A percentile compares a stretch with the other conserved stretches of the same genome.
These are phyloP conservation scores for Dromas ardeola DNA, from an alignment of 2,113 vertebrate genomes.

Conservation along the genomic window DNA sequence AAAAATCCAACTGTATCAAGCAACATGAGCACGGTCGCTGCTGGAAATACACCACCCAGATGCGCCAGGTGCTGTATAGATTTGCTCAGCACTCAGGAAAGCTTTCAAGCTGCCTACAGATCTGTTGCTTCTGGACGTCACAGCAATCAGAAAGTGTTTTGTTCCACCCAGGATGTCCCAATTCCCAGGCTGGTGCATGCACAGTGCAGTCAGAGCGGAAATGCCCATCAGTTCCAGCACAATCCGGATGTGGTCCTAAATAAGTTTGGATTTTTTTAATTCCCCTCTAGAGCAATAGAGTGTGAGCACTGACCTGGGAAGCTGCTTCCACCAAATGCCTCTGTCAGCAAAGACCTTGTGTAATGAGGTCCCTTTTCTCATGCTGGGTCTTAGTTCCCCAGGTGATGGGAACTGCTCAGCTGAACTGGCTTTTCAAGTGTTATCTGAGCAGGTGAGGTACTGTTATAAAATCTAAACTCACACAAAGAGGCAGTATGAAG, in stretches of 20 bases:
- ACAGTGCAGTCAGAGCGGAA: neutral
- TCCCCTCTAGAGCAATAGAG: neutral
- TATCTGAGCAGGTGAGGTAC: neutral
- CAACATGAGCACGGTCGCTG: fast-evolving
- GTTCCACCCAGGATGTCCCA: neutral
- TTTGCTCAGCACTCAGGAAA: neutral
- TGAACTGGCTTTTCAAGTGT: neutral
- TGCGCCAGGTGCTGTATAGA: neutral
- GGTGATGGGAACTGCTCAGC: neutral
- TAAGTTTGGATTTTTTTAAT: neutral
- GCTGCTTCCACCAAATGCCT: neutral
- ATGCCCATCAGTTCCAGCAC: neutral
- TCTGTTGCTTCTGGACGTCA: neutral
- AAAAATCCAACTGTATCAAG: neutral
- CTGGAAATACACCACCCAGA: neutral
- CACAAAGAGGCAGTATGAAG: neutral
- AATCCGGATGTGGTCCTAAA: neutral
- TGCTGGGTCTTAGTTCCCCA: neutral
- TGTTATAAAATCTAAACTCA: neutral
- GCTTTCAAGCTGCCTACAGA: neutral
- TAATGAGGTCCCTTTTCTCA: fast-evolving
- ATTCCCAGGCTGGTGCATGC: neutral
- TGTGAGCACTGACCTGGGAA: neutral
- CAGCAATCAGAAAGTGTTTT: neutral
- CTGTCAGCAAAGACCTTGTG: neutral